A percentile compares a stretch with the other conserved stretches of the same genome.
Conservation (phyloP, 2,113 vertebrate genomes). For the Mustela lutreola region DNA sequence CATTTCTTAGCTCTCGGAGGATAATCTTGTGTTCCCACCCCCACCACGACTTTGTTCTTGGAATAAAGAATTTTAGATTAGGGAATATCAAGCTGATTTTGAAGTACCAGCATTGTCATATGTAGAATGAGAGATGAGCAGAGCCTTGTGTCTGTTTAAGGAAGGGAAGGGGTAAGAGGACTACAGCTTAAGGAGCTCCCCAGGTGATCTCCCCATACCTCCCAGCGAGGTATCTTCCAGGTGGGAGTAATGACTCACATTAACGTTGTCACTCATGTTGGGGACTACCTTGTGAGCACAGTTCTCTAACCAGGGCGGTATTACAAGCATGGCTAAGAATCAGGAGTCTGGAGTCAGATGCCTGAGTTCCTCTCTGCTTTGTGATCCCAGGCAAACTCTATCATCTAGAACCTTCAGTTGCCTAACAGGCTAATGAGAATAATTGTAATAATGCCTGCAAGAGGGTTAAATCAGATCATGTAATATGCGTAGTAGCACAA, state of each 20-base stretch:
- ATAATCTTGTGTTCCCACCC: not conserved
- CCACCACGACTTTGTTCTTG: not conserved
- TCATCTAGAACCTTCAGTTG: not conserved
- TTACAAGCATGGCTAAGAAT: not conserved
- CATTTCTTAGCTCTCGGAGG: not conserved
- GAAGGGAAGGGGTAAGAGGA: not conserved
- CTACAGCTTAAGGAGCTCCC: not conserved
- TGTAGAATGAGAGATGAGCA: not conserved
- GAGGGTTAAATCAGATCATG: not conserved
- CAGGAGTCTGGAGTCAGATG: not conserved
- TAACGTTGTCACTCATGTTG: not conserved
- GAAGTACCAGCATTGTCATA: not conserved
- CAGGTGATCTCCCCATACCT: not conserved
- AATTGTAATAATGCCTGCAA: not conserved
- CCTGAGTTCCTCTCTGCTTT: not conserved
- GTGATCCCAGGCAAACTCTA: conserved; percentile 13
- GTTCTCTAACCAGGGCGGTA: not conserved
- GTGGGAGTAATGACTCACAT: not conserved
- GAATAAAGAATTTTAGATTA: not conserved
- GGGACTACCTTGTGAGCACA: not conserved
- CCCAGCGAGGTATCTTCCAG: not conserved
- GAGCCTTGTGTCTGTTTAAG: not conserved
- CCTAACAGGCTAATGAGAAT: not conserved
- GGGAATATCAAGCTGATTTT: not conserved
- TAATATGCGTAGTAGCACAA: not conserved